These are phyloP conservation scores for Heliothis peltigera DNA, from an alignment of 2,888 invertebrate genomes.

Conservation along the genomic window DNA sequence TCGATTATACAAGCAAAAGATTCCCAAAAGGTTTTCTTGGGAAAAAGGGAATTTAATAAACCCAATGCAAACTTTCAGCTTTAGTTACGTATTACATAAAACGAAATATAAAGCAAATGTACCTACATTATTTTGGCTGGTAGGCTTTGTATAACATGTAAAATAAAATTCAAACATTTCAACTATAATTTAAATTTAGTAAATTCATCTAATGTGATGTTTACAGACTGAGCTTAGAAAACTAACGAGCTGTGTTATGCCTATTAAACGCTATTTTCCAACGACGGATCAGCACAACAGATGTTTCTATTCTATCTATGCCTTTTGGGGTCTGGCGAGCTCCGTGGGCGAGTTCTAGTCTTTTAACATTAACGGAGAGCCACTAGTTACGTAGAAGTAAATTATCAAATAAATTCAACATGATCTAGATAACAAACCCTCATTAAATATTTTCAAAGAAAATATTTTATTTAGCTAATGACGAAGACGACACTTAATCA, in stretches of 20 bases:
- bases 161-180: slow-evolving; percentile 54
- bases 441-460: slow-evolving; percentile 66
- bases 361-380: slow-evolving; percentile 64
- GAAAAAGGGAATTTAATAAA: slow-evolving; percentile 42
- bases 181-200: slow-evolving; percentile 50
- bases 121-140: slow-evolving; percentile 56
- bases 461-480: slow-evolving; percentile 67
- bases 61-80: slow-evolving; percentile 51
- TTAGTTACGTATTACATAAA: slow-evolving; percentile 33
- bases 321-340: slow-evolving; percentile 34
- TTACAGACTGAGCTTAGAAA: slow-evolving; percentile 39
- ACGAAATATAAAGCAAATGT: slow-evolving; percentile 52
- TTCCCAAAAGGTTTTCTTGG: slow-evolving; percentile 30
- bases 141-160: slow-evolving; percentile 57
- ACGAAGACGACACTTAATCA: slow-evolving; percentile 77
- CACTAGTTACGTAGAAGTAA: slow-evolving; percentile 62
- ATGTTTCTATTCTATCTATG: slow-evolving; percentile 47
- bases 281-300: slow-evolving; percentile 43
- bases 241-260: slow-evolving; percentile 44
- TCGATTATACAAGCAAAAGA: slow-evolving; percentile 9
- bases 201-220: slow-evolving; percentile 57
- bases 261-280: slow-evolving; percentile 40
- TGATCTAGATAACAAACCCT: slow-evolving; percentile 71
- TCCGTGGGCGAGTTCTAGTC: slow-evolving; percentile 44
- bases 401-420: slow-evolving; percentile 68